Conservation (phyloP, 2,797 vertebrate species). For the Carduelis carduelis region DNA sequence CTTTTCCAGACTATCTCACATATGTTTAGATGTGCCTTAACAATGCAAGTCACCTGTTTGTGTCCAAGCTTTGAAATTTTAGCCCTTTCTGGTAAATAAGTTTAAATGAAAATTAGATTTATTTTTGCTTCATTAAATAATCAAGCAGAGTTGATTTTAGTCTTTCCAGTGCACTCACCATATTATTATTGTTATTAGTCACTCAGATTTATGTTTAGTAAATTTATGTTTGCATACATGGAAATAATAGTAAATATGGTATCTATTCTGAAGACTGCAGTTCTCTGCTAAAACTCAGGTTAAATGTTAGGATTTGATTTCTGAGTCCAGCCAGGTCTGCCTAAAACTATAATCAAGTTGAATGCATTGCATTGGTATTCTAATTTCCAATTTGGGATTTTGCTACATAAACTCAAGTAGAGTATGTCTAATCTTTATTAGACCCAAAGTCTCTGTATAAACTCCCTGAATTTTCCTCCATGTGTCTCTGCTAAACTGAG, state of each 20-base stretch:
- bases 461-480: conserved; percentile 61
- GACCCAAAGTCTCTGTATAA: conserved; percentile 68
- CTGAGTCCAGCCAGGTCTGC: conserved; percentile 51
- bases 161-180: not conserved
- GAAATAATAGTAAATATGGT: not conserved
- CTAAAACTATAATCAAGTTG: conserved; percentile 70
- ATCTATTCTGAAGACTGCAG: not conserved
- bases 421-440: conserved; percentile 73
- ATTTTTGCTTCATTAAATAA: not conserved
- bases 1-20: not conserved
- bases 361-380: conserved; percentile 70
- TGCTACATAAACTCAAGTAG: conserved; percentile 72
- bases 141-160: not conserved
- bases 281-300: conserved; percentile 33
- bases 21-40: not conserved
- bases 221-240: not conserved
- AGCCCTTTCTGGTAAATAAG: not conserved
- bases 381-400: conserved; percentile 72
- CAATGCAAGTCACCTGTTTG: not conserved
- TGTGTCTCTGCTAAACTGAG: conserved; percentile 78
- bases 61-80: not conserved
- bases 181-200: not conserved
- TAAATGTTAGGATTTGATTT: conserved; percentile 44
- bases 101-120: not conserved
- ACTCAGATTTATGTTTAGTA: not conserved